Percentiles rank a stretch among this genome's conserved stretches.
Conservation (phyloP, 2,113 vertebrate genomes). For the Acrocephalus arundinaceus region DNA sequence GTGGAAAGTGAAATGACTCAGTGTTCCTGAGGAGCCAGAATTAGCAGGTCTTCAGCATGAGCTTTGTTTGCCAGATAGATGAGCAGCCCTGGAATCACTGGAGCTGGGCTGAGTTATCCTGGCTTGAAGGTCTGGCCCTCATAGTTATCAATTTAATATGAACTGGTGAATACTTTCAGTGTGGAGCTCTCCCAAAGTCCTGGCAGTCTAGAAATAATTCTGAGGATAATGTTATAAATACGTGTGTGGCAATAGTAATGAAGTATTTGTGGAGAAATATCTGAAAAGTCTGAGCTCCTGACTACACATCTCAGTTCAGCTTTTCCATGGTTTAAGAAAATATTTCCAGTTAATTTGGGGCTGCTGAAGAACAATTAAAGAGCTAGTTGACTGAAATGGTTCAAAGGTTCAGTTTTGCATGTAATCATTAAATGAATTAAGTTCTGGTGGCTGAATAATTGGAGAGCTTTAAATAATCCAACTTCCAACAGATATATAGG, state of each 20-base stretch:
- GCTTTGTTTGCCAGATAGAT: neutral
- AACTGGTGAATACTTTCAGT: neutral
- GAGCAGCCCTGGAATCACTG: neutral
- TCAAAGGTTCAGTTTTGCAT: neutral
- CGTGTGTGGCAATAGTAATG: neutral
- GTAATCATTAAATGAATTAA: slow-evolving; percentile 15
- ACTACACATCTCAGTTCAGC: neutral
- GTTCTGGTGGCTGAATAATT: neutral
- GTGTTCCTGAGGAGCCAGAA: neutral
- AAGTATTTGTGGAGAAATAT: slow-evolving; percentile 5
- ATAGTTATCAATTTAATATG: neutral
- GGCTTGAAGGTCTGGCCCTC: neutral
- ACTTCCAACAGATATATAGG: neutral
- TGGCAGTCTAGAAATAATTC: slow-evolving; percentile 6
- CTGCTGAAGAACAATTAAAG: slow-evolving; percentile 33
- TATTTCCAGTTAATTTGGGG: slow-evolving; percentile 1
- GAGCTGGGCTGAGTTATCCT: neutral
- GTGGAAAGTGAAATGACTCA: neutral
- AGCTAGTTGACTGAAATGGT: slow-evolving; percentile 37
- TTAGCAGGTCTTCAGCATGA: neutral
- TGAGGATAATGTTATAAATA: neutral
- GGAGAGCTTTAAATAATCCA: neutral
- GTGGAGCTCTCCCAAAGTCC: neutral
- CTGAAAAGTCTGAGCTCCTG: neutral
- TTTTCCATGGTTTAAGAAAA: neutral